Conservation (phyloP, 2,888 invertebrate species). For the Lissocephala sabroskyi region DNA sequence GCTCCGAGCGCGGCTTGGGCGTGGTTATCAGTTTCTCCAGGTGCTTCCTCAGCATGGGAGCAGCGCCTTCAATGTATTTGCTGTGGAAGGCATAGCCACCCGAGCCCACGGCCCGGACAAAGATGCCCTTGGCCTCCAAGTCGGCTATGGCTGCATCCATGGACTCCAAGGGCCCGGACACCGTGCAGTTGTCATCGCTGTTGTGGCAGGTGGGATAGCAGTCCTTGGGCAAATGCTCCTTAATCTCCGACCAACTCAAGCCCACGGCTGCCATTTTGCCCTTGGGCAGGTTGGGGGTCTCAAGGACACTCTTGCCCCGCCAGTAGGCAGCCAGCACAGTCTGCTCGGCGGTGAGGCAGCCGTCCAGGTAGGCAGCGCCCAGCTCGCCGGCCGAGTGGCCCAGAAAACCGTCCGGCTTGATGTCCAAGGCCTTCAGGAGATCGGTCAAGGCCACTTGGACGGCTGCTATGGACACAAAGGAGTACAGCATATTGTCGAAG, state of each 20-base stretch:
- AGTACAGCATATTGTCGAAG: constrained; percentile 89
- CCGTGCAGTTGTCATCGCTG: constrained; percentile 91
- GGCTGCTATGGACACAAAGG: constrained; percentile 94
- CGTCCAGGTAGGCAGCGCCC: constrained; percentile 97
- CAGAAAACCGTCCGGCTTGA: constrained; percentile 93
- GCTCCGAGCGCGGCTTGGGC: constrained; percentile 83
- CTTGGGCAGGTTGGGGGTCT: constrained; percentile 77
- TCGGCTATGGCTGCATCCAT: constrained; percentile 79
- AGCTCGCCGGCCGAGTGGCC: constrained; percentile 85
- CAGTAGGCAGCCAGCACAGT: constrained; percentile 94
- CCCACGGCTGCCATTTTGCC: constrained; percentile 96
- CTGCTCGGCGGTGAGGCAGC: constrained; percentile 94
- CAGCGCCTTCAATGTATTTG: constrained; percentile 88
- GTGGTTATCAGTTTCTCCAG: constrained; percentile 85
- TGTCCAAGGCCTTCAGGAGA: constrained; percentile 80
- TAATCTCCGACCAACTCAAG: constrained; percentile 87
- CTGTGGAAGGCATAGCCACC: constrained; percentile 95
- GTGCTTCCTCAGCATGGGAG: constrained; percentile 83
- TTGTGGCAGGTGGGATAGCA: constrained; percentile 96
- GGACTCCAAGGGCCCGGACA: constrained; percentile 87
- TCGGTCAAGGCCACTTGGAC: constrained; percentile 97
- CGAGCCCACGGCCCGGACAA: constrained; percentile 88
- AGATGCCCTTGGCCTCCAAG: constrained; percentile 82
- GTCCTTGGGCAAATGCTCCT: constrained; percentile 81
- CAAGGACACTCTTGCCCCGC: constrained; percentile 88